Percentiles rank a stretch among this genome's conserved stretches.
Conservation (phyloP, 2,888 invertebrate genomes). For the Stegophylla sp. region DNA sequence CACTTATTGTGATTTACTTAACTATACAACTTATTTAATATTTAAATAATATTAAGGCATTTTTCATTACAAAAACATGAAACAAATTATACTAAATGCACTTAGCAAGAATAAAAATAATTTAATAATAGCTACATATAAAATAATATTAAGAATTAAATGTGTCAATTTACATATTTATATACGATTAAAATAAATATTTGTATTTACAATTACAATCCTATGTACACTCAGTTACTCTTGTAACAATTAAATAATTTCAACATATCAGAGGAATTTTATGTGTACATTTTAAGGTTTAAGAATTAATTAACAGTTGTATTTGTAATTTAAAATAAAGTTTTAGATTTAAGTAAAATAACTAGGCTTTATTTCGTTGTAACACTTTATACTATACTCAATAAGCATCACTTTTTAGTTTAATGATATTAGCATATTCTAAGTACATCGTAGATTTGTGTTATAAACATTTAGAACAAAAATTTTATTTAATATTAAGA, state of each 20-base stretch:
- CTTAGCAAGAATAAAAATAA: constrained; percentile 7
- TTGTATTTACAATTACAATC: constrained; percentile 47
- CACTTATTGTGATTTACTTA: constrained; percentile 12
- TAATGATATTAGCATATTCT: constrained; percentile 38
- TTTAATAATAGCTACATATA: constrained; percentile 25
- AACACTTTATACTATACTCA: constrained; percentile 29
- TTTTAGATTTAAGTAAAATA: constrained; percentile 42
- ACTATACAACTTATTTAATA: constrained; percentile 5
- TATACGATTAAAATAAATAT: constrained; percentile 29
- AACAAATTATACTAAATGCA: constrained; percentile 11
- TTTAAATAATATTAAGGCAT: constrained; percentile 18
- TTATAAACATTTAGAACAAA: constrained; percentile 33
- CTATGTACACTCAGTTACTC: constrained; percentile 30
- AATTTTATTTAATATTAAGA: constrained; percentile 20
- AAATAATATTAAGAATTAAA: constrained; percentile 47
- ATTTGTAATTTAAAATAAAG: constrained; percentile 12
- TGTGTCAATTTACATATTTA: constrained; percentile 57
- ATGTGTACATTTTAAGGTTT: constrained; percentile 37
- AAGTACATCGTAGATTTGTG: constrained; percentile 30
- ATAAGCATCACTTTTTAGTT: constrained; percentile 21
- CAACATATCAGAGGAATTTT: constrained; percentile 51
- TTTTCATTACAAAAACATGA: constrained; percentile 15
- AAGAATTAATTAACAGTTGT: constrained; percentile 24
- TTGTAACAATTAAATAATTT: constrained; percentile 45
- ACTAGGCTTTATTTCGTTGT: constrained; percentile 42